Base-by-base conservation (phyloP, 35 echinoderm and acorn worm genomes). In the Ptychodera flava region DNA sequence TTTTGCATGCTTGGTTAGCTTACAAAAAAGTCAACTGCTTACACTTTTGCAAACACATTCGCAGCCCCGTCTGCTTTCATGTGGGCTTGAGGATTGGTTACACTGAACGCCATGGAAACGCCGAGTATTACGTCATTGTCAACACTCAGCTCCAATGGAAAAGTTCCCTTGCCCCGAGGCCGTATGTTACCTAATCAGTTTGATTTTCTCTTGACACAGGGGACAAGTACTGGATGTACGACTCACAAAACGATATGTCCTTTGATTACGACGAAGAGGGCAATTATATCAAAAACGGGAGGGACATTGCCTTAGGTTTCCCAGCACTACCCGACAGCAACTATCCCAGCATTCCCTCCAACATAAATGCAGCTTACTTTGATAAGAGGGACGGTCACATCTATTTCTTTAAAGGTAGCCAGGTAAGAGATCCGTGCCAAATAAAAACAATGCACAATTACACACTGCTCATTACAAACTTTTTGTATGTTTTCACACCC, bases 351-450 rank as follows among this genome's bases (percentile, higher is more conserved):
- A 99, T 99, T 32, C 96, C 96, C 16, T 88, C 92, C 81, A 92
- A 99, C 32, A 86, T 99, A 10, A 90, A 94, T 16, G 87, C 96
- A 28, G 93, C 90, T 0, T 94, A 99, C 88, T 92, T 88, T 76
- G 96, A 99, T 84, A 89, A 86, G 64, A 87, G 93, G 53, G 96
- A 99, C 83, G 84, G 88, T 29, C 89, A 99, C 31, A 85, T 94
- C 1, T 99, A 99, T 82, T 99, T 99, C 85, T 99, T 99, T 78
- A 94, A 94, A 83, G 90, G 88, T 27, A 84, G 84, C 16, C 64
- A 28, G 89, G 96, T 99, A 91, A 79, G 90, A 81, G 0, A 31
- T 38, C 6, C 16, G 15, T 38, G 14, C 12, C 35, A 22, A 37
- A 38, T 38, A 35, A 15, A 6, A 28, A 15, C 22, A 37, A 85